A percentile compares a stretch with the other conserved stretches of the same genome.
These are phyloP conservation scores for Pachyrhynchus sulphureomaculatus DNA, from an alignment of 1,140 invertebrate species.

Conservation along the genomic window DNA sequence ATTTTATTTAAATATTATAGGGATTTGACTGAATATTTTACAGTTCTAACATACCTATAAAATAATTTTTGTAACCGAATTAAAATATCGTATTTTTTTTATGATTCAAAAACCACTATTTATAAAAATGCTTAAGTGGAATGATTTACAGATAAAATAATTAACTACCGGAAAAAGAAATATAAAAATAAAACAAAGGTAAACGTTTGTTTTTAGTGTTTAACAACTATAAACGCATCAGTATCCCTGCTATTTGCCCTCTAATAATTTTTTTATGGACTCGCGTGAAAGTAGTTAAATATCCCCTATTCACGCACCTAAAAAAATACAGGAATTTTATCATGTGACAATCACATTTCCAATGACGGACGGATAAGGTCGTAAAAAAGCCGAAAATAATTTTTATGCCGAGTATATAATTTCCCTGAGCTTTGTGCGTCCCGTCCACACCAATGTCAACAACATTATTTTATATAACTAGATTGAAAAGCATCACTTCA, in stretches of 20 bases:
- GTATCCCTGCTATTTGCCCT: conserved; percentile 3
- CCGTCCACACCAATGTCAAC: conserved; percentile 26
- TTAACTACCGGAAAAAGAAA: no score
- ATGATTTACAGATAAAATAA: no score
- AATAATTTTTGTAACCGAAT: no score
- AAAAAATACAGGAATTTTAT: conserved; percentile 22
- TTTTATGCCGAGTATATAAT: conserved; percentile 15
- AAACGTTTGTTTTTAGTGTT: no score
- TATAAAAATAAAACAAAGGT: no score
- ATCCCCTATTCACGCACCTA: conserved; percentile 21
- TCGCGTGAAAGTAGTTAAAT: conserved; percentile 13
- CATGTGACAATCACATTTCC: conserved; percentile 20
- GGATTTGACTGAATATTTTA: no score
- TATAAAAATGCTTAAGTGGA: no score
- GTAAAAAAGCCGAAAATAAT: conserved; percentile 20
- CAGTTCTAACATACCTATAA: no score
- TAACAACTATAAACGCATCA: not conserved
- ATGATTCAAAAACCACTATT: no score
- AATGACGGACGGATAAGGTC: conserved; percentile 15
- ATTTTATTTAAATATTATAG: no score
- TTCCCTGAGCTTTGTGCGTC: conserved; percentile 5
- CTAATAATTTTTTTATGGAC: conserved; percentile 20
- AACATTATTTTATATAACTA: conserved; percentile 24
- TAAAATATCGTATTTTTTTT: no score
- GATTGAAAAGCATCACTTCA: conserved; percentile 8